Base-by-base conservation (phyloP, 1,140 invertebrate genomes). In the Samia ricini region DNA sequence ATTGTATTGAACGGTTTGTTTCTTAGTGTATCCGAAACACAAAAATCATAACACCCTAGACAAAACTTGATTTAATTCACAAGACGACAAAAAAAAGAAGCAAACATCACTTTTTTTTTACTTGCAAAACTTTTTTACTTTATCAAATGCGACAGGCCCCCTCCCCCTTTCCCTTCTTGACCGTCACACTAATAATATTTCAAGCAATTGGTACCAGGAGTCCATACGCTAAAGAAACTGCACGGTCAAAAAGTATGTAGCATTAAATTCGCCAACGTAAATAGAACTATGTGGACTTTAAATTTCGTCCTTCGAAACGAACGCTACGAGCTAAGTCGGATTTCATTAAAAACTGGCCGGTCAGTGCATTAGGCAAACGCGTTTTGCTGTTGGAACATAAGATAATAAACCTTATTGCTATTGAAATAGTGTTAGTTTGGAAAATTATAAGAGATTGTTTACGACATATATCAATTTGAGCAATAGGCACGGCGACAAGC, bases 381-480 rank as follows among this genome's bases (percentile, higher is more conserved):
- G 4, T 22, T 52, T 52, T 23, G 21, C 33, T 15, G 33, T 42
- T 42, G 21, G 22, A 3, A 50, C 52, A 62, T 61, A 54, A 29
- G 59, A 68, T 66, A 63, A 59, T 74, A 23, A 57, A 61, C 68
- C 68, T 68, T 85, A 81, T 61, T 4, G 2, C 56, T 0, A 64
- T 49, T 69, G 19, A 19, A 29, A 56, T 76, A 81, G 74, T 60
- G 56, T 24, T 64, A 26, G 57, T 59, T 54, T 60, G 20, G n/a
- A n/a, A 60, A 8, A 21, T 20, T 24, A 56, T 61, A 23, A 59
- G 73, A 69, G 68, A 69, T 73, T 68, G 74, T 71, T 64, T 52
- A 72, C 79, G 79, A 83, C 81, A 79, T 85, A 79, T 89, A 87
- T 89, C 86, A 89, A 89, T 89, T 87, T 89, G 79, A 79, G 80